phyloP scores from a whole-genome alignment of 2,797 vertebrate species.

The Otus scops region DNA sequence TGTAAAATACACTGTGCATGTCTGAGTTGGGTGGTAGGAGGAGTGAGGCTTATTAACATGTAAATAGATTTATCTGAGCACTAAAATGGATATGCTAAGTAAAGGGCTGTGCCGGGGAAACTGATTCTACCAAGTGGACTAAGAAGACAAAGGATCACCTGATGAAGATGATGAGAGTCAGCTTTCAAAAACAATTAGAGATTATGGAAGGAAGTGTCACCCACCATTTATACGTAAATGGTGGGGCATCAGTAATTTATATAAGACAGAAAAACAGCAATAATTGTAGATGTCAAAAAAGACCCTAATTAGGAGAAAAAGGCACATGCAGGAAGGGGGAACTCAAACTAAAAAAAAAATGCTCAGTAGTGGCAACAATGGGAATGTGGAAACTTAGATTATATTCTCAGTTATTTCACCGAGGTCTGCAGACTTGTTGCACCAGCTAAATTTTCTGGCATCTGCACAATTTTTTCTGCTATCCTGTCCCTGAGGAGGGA shows the following conservation, averaged over 20 bases:
- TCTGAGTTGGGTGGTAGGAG: background rate
- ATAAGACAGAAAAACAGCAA: background rate
- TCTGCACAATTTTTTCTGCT: background rate
- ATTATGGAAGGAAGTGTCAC: background rate
- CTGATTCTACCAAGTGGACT: background rate
- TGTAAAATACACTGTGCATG: background rate
- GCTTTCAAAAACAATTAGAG: background rate
- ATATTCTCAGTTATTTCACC: background rate
- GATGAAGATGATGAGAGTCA: background rate
- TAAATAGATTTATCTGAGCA: slow-evolving; percentile 17
- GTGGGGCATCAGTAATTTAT: background rate
- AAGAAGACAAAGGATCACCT: slow-evolving; percentile 8
- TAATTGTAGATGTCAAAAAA: background rate
- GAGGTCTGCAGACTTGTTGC: background rate
- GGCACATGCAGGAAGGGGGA: background rate
- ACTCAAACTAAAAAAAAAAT: background rate
- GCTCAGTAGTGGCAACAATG: background rate
- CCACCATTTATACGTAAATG: background rate
- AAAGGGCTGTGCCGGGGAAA: background rate
- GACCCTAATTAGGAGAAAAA: background rate
- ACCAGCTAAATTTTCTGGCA: background rate
- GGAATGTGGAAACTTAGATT: background rate
- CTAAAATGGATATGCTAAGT: slow-evolving; percentile 13
- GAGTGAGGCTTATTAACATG: slow-evolving; percentile 3
- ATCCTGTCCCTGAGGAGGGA: background rate